Evolutionary conservation across 2,888 invertebrate genomes (phyloP).

Genomic region (Cosmorhoe ocellata): DNA sequence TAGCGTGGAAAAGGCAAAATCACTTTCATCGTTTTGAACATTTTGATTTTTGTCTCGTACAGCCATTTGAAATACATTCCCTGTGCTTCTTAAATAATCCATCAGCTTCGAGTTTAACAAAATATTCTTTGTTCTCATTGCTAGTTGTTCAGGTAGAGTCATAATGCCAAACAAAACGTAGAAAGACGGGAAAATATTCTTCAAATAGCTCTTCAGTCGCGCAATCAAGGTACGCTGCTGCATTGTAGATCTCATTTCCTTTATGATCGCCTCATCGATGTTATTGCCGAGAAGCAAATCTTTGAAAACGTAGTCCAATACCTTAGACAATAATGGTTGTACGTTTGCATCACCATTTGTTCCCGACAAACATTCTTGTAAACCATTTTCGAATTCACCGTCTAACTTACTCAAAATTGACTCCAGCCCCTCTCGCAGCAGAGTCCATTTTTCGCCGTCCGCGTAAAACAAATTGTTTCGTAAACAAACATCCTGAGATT

Average conservation of each 20-base stretch:
- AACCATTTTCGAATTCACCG: constrained; percentile 57
- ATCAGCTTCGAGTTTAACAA: constrained; percentile 56
- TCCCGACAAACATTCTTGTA: constrained; percentile 76
- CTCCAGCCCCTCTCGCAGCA: constrained; percentile 63
- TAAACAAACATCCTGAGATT: constrained; percentile 79
- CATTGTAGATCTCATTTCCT: constrained; percentile 51
- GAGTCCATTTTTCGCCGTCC: constrained; percentile 75
- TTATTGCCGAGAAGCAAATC: constrained; percentile 65
- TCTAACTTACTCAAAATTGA: constrained; percentile 61
- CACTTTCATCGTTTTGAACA: constrained; percentile 44
- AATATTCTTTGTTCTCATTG: constrained; percentile 45
- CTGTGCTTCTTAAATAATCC: constrained; percentile 51
- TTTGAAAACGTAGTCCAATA: constrained; percentile 74
- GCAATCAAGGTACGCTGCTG: constrained; percentile 54
- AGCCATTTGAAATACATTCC: constrained; percentile 51
- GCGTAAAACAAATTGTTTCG: constrained; percentile 79
- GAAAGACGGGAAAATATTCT: constrained; percentile 69
- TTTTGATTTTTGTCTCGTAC: constrained; percentile 51
- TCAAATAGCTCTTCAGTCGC: constrained; percentile 67
- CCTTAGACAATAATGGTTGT: constrained; percentile 72
- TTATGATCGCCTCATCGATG: constrained; percentile 52
- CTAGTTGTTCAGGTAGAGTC: constrained; percentile 51
- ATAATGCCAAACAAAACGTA: constrained; percentile 59
- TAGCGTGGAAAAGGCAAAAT: constrained; percentile 58
- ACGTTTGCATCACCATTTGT: constrained; percentile 76